Evolutionary conservation across 1,140 invertebrate species (phyloP), one percentile per base, ranked within the genome.

Genomic region (Drusus annulatus): DNA sequence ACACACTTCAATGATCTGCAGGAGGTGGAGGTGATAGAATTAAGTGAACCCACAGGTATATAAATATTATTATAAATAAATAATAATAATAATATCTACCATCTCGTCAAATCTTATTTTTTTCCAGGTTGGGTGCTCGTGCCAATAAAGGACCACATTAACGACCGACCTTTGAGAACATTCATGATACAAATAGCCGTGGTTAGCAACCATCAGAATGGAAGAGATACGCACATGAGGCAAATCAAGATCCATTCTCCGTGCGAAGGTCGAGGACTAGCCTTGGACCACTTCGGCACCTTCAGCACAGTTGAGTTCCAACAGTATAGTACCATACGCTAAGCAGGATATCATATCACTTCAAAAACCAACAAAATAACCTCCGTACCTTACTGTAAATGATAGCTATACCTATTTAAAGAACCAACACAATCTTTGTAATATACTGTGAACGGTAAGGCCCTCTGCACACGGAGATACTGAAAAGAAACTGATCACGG

Each of bases 141-240:
- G 83, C 96, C 95, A 45, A 93, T 98, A 16, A 97, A 97, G 89
- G 96, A 98, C 86, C 69, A 74, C n/a, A 94, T 96, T 21, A 95
- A 97, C 31, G 79, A 83, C 17, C 92, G 94, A 84, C 96, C 96
- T 5, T 95, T 99, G 51, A 91, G 97, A 83, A 98, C 98, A 31
- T 99, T 97, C 85, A 98, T 99, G 96, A 94, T 99, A 54, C 98
- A 99, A 89, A 96, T 98, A 85, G 97, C 97, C n/a, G 95, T 98
- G 0, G 93, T 99, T 15, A 98, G 97, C 78, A 99, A 99, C 89
- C 98, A 99, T 90, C 98, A 99, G 88, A 99, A 99, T 91, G 98
- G 98, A 16, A 88, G 98, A 75, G 98, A 99, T 85, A 99, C 98
- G 8, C 98, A 99, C 87, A 96, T 99, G 91, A 91, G 98, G 63